phyloP scores from a whole-genome alignment of 2,888 invertebrate species.

The Epirrhoe tristata region DNA sequence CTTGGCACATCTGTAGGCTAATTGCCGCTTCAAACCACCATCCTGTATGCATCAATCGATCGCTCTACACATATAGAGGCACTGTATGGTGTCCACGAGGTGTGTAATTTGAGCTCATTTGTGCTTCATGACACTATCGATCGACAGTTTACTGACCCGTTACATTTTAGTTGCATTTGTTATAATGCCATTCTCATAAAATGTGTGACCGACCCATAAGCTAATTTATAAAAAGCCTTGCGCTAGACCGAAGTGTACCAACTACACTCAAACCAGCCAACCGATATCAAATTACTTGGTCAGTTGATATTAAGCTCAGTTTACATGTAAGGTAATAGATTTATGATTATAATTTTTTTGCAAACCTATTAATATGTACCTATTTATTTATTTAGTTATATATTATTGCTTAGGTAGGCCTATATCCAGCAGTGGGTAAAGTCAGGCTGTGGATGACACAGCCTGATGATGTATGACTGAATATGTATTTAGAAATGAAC shows the following conservation, averaged over 20 bases:
- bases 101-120: conserved; percentile 25
- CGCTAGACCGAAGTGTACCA: background rate
- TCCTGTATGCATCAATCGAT: conserved; percentile 22
- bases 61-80: conserved; percentile 11
- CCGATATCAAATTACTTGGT: conserved; percentile 7
- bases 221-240: background rate
- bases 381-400: no score
- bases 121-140: conserved; percentile 14
- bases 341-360: no score
- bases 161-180: conserved; percentile 11
- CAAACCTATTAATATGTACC: no score
- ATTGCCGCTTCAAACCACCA: conserved; percentile 10
- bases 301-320: background rate
- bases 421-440: no score
- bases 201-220: background rate
- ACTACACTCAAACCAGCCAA: conserved; percentile 4
- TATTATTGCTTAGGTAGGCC: no score
- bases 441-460: no score
- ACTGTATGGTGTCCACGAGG: conserved; percentile 10
- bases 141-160: conserved; percentile 11
- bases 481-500: conserved; percentile 13
- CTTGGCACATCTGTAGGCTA: conserved; percentile 5
- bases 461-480: no score
- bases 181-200: conserved; percentile 5
- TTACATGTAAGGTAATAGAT: background rate